Percentiles rank a stretch among this genome's conserved stretches.
These are phyloP conservation scores for Apostichopus parvimensis DNA, from an alignment of 35 echinoderm and acorn worm genomes.

Conservation along the genomic window DNA sequence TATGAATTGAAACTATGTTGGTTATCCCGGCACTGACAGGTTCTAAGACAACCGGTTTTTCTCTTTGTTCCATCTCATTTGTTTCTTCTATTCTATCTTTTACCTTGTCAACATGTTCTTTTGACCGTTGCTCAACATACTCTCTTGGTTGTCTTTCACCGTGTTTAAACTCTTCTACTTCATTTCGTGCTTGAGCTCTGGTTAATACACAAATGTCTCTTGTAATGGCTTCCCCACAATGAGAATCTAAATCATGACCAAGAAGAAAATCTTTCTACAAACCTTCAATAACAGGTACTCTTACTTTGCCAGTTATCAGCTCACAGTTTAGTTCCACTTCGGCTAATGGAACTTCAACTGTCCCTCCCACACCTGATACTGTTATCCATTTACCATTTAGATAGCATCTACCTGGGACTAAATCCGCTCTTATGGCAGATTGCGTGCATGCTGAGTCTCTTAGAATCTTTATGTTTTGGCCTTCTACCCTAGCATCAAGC, in stretches of 20 bases:
- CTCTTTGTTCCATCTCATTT: background rate
- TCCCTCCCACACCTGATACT: background rate
- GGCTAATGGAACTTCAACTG: background rate
- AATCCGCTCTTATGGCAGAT: no score
- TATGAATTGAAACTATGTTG: background rate
- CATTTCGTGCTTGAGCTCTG: background rate
- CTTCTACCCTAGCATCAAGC: no score
- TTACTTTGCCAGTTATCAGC: background rate
- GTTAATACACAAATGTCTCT: background rate
- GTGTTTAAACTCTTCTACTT: background rate
- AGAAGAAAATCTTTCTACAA: background rate
- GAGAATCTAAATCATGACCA: no score
- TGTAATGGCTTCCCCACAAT: background rate
- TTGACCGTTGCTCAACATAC: background rate
- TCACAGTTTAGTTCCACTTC: background rate
- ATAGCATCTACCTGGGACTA: background rate
- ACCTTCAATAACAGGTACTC: background rate
- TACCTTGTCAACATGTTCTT: background rate
- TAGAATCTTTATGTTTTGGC: no score
- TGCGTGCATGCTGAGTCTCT: no score
- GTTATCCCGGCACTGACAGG: background rate
- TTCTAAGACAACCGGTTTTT: background rate
- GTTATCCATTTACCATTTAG: background rate
- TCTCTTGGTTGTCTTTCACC: background rate
- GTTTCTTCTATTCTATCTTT: background rate